These are phyloP conservation scores for Palaemon carinicauda DNA, from an alignment of 1,140 invertebrate genomes.

Conservation along the genomic window DNA sequence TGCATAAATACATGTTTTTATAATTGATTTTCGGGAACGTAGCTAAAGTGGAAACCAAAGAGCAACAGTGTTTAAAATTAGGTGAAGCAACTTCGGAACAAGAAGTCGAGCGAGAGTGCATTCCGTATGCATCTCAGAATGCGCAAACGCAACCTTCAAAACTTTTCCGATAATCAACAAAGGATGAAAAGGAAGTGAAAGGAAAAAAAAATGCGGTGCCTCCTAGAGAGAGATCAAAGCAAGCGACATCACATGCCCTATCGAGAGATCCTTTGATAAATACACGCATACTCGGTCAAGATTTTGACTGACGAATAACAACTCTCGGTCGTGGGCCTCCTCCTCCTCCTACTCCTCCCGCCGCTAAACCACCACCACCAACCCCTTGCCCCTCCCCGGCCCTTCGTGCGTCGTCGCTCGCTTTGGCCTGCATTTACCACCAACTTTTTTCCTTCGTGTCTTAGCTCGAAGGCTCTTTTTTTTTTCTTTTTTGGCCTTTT, in stretches of 20 bases:
- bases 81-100: no score
- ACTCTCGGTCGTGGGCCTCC: not conserved
- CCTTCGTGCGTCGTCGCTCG: no score
- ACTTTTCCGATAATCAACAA: constrained; percentile 49
- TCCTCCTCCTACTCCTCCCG: no score
- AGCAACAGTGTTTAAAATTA: no score
- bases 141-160: constrained; percentile 36
- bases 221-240: constrained; percentile 7
- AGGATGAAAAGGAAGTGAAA: not conserved
- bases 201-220: not conserved
- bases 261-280: constrained; percentile 11
- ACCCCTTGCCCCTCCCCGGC: no score
- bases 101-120: not conserved
- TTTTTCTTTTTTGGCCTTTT: no score
- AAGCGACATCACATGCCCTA: not conserved
- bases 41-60: no score
- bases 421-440: no score
- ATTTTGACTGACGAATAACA: not conserved
- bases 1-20: not conserved
- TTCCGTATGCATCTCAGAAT: not conserved
- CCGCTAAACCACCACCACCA: no score
- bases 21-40: no score
- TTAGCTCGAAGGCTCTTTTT: no score
- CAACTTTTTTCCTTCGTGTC: no score
- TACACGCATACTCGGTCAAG: not conserved